phyloP scores from a whole-genome alignment of 2,797 vertebrate genomes.

The Telmatherina bonti region DNA sequence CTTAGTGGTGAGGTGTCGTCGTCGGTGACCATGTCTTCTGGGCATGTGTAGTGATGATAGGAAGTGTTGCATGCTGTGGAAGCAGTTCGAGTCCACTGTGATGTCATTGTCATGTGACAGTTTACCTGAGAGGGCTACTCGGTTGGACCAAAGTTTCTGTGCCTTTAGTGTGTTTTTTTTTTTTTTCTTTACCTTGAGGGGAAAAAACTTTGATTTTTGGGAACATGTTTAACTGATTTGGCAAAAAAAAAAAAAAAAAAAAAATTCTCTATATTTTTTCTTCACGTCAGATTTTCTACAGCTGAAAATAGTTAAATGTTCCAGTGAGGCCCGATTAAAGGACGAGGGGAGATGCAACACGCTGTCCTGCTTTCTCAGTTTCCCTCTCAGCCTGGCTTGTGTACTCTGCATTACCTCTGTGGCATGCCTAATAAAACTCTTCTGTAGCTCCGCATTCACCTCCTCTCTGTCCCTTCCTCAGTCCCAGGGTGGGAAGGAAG shows the following conservation, averaged over 20 bases:
- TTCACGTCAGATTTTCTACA: constrained; percentile 88
- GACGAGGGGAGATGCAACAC: constrained; percentile 87
- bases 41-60: constrained; percentile 89
- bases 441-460: constrained; percentile 93
- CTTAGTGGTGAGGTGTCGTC: constrained; percentile 74
- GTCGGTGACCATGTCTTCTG: constrained; percentile 89
- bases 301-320: constrained; percentile 90
- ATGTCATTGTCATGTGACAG: constrained; percentile 88
- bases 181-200: constrained; percentile 44
- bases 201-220: not conserved
- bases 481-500: constrained; percentile 87
- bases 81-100: constrained; percentile 87
- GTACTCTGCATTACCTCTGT: constrained; percentile 92
- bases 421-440: constrained; percentile 99
- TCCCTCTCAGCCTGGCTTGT: constrained; percentile 71
- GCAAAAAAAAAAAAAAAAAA: too few species aligned
- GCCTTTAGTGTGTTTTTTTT: constrained; percentile 97
- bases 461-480: constrained; percentile 87
- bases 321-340: constrained; percentile 96
- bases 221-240: constrained; percentile 58
- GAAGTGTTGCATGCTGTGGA: constrained; percentile 91
- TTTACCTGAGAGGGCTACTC: constrained; percentile 90
- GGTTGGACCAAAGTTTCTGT: constrained; percentile 99
- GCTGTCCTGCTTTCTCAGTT: constrained; percentile 82
- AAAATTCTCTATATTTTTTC: constrained; percentile 91